These are phyloP conservation scores for Exephanes ischioxanthus DNA, from an alignment of 2,888 invertebrate species.

Conservation along the genomic window DNA sequence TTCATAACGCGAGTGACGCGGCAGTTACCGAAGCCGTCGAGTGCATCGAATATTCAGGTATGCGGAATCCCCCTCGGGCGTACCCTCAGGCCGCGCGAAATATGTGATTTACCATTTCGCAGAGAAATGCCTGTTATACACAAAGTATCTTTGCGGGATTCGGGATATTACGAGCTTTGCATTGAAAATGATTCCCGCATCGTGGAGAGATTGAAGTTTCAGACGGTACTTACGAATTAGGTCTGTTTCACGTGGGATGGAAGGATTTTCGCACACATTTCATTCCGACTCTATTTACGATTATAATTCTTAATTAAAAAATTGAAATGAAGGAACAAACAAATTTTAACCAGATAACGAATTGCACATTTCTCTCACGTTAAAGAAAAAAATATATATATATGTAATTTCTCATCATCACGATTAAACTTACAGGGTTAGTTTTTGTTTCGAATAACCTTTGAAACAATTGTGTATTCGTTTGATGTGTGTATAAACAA, in stretches of 20 bases:
- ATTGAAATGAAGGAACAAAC: no score
- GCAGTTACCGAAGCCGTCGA: slow-evolving; percentile 63
- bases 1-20: slow-evolving; percentile 63
- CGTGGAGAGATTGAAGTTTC: neutral
- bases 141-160: slow-evolving; percentile 28
- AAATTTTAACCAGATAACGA: no score
- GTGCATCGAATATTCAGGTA: slow-evolving; percentile 67
- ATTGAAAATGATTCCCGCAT: slow-evolving; percentile 17
- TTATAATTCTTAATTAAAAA: no score
- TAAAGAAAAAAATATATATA: no score
- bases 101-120: slow-evolving; percentile 64
- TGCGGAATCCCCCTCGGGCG: slow-evolving; percentile 55
- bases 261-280: neutral
- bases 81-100: slow-evolving; percentile 54
- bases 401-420: no score
- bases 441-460: no score
- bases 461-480: no score
- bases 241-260: neutral
- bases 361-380: no score
- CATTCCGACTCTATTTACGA: no score
- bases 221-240: neutral
- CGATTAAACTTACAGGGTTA: no score
- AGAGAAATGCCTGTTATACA: slow-evolving; percentile 39
- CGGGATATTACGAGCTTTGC: slow-evolving; percentile 24
- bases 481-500: no score